Evolutionary conservation across 1,140 invertebrate genomes (phyloP), one percentile per base, ranked within the genome.

Genomic region (Helicoverpa zea): DNA sequence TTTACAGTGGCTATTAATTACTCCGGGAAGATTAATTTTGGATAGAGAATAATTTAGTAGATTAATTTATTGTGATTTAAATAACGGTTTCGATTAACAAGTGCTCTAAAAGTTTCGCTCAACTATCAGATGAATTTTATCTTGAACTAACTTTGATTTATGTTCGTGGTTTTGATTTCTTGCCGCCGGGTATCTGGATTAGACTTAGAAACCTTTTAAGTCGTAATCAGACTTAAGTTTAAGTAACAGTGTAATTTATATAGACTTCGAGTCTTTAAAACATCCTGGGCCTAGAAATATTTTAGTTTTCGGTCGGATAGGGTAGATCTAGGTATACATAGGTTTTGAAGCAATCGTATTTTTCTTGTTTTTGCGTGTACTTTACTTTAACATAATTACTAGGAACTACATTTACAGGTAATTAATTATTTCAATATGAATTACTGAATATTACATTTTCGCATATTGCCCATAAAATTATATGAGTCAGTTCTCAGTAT

Each of bases 1-100:
- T 64, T 81, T 73, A 73, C 74, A 78, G 49, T 47, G 30, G 75
- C 54, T 70, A 84, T 87, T 83, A 86, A 87, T 87, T 87, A 84
- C 84, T 81, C 63, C 64, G 35, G 35, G 81, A 61, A 80, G 78
- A 83, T 87, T 83, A 85, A 72, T 86, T 75, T 76, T 78, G 81
- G 83, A 56, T 47, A 23, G 47, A 72, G 78, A 61, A 78, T 68
- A 70, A 72, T 49, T 59, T 63, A 76, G 43, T 64, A 35, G 74
- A 76, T 63, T 76, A 63, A 76, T 76, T 76, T 72, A 76, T 63
- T 52, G 56, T 35, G 18, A 64, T 76, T 52, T 51, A 63, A 64
- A 51, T 76, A 59, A 74, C 59, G 72, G 72, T 47, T 74, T 59
- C 35, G 30, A 59, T 30, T 73, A 56, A n/a, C 51, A 35, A 56